Evolutionary conservation across 2,888 invertebrate genomes (phyloP).

Genomic region (Callinectes sapidus): DNA sequence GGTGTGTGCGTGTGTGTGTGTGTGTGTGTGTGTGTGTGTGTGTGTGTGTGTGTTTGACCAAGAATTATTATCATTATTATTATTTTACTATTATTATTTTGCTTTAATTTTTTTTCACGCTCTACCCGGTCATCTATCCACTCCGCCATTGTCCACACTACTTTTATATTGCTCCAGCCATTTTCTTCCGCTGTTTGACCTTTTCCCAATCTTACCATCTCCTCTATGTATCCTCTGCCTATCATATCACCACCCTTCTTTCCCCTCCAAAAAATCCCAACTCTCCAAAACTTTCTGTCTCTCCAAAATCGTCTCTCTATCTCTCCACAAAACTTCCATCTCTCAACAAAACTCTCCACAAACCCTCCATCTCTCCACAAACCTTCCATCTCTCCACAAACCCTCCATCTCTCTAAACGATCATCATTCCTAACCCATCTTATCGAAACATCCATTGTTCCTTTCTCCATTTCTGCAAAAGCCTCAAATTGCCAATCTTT

Average conservation of each 20-base stretch:
- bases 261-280: too few species aligned
- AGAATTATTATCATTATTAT: neutral
- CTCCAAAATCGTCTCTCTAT: neutral
- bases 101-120: neutral
- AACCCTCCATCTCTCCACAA: neutral
- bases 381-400: neutral
- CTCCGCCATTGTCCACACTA: neutral
- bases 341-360: too few species aligned
- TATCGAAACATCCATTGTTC: neutral
- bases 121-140: neutral
- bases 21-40: neutral
- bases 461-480: neutral
- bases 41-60: neutral
- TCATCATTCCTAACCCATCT: neutral
- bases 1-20: slow-evolving; percentile 52
- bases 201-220: neutral
- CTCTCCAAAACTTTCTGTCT: neutral
- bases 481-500: neutral
- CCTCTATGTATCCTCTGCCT: neutral
- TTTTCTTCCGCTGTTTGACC: neutral
- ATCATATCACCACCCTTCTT: too few species aligned
- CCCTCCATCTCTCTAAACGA: neutral
- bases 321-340: too few species aligned
- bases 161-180: neutral
- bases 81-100: neutral